Conservation (phyloP, 2,888 invertebrate species). For the Tiliacea aurago region DNA sequence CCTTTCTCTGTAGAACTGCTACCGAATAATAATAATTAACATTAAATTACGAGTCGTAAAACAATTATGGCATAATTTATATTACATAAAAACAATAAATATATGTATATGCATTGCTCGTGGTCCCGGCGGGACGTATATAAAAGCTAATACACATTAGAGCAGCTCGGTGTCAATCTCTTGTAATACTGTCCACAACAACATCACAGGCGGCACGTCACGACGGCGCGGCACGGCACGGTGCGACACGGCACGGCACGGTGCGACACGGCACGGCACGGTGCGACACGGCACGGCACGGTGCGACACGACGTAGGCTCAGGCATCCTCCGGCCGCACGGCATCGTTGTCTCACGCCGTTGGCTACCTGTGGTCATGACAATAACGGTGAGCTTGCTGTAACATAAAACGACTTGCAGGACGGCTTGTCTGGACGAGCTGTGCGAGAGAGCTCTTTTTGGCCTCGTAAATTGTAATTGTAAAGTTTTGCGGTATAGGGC, state of each 20-base stretch:
- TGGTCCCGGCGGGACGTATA: slow-evolving; percentile 61
- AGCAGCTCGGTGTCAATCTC: slow-evolving; percentile 56
- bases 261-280: no score
- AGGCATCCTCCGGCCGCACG: slow-evolving; percentile 48
- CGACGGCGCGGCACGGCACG: slow-evolving; percentile 27
- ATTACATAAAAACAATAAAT: slow-evolving; percentile 83
- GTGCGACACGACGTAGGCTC: slow-evolving; percentile 31
- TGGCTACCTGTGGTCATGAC: slow-evolving; percentile 76
- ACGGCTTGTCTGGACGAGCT: background rate
- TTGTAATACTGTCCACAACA: slow-evolving; percentile 59
- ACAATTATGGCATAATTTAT: slow-evolving; percentile 87
- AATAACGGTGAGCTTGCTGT: background rate
- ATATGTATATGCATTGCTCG: slow-evolving; percentile 75
- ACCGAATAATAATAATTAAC: slow-evolving; percentile 77
- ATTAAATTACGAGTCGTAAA: slow-evolving; percentile 84
- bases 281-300: no score
- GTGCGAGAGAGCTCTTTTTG: background rate
- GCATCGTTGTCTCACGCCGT: slow-evolving; percentile 69
- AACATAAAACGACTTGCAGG: background rate
- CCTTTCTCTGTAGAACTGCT: slow-evolving; percentile 70
- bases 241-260: no score
- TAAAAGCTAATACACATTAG: slow-evolving; percentile 58
- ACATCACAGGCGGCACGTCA: slow-evolving; percentile 31
- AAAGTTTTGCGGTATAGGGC: background rate
- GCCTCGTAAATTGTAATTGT: background rate